Conservation (phyloP, 2,797 vertebrate genomes). For the Heteromormyrus szaboi region DNA sequence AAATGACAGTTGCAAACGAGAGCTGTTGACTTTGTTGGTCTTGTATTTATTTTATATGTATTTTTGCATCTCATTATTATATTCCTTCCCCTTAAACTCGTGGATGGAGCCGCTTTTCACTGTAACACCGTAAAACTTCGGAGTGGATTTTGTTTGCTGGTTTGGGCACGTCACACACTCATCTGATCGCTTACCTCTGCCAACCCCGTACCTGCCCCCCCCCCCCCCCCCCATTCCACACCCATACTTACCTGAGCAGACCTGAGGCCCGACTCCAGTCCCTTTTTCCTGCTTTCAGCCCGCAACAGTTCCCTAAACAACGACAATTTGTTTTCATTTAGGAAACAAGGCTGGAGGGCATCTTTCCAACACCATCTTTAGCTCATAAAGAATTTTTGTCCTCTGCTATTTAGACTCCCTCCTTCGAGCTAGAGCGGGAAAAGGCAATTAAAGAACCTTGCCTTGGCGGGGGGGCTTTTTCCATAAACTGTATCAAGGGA, state of each 20-base stretch:
- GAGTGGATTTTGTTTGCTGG: neutral
- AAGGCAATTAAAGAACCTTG: neutral
- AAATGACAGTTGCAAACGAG: neutral
- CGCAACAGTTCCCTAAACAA: neutral
- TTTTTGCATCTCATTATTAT: neutral
- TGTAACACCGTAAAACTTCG: neutral
- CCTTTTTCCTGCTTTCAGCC: neutral
- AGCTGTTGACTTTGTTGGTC: neutral
- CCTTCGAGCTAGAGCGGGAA: neutral
- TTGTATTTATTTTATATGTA: neutral
- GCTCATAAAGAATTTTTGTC: neutral
- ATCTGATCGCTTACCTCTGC: neutral
- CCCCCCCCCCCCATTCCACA: neutral
- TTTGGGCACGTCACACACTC: neutral
- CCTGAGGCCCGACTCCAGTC: neutral
- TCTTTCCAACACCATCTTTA: neutral
- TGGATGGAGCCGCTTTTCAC: neutral
- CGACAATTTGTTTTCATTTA: neutral
- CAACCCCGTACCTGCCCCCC: neutral
- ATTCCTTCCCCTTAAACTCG: neutral
- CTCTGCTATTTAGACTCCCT: neutral
- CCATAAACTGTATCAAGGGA: neutral
- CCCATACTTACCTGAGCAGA: neutral
- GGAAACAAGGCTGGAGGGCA: neutral
- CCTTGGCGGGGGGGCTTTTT: neutral